Evolutionary conservation across 2,113 vertebrate genomes (phyloP), one percentile per base, ranked within the genome.

Genomic region (Gnathonemus longibarbis): DNA sequence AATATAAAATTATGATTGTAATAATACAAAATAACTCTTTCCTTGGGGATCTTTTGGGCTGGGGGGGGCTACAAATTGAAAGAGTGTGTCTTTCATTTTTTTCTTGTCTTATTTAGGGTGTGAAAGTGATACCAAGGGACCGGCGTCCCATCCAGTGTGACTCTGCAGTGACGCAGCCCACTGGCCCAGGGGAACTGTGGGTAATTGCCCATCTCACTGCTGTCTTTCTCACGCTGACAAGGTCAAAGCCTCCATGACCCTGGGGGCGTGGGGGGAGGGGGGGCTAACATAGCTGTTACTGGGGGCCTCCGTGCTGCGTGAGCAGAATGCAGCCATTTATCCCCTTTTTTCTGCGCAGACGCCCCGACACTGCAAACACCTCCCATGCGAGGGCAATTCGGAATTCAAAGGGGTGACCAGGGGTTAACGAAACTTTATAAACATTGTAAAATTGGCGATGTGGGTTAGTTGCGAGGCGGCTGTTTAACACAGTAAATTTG

Each of bases 201-300:
- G 84, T 89, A 53, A 90, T 84, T 80, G 88, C 88, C 66, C 49
- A 17, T n/a, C 70, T n/a, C 21, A 24, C 35, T 80, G 62, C 42
- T 74, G 49, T 89, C 70, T 80, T 49, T 46, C 70, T 45, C 49
- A 21, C 19, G 48, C 13, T 27, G 42, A 88, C 39, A 70, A 66
- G 39, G 58, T 46, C 88, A 49, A 24, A 74, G 58, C 88, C 58
- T 42, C n/a, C 1, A 17, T 87, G 48, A 50, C 85, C 85, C 48
- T 27, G 85, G 3, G 85, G n/a, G 85, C 5, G 0, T 46, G 11
- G 49, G 4, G 84, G 11, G 85, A 1, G 84, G 11, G 84, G 84
- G 84, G 84, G 24, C 1, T 35, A 88, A 88, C 62, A 19, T 31
- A 45, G n/a, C n/a, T 13, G 62, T 58, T 31, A 88, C 24, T 21